A percentile compares a stretch with the other conserved stretches of the same genome.
Conservation (phyloP, 2,888 invertebrate species). For the Caenorhabditis sp. region DNA sequence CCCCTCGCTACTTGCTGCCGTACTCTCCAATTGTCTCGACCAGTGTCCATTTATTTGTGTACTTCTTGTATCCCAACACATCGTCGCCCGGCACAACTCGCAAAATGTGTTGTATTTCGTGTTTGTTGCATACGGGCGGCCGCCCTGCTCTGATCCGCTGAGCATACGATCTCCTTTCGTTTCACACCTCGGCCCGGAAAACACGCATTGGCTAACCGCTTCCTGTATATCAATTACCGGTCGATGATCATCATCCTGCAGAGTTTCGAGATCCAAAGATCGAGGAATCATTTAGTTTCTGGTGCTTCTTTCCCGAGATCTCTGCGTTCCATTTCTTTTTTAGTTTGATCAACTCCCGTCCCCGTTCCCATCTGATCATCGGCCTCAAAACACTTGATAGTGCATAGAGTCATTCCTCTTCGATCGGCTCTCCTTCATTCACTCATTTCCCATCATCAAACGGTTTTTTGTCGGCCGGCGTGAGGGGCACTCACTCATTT, state of each 20-base stretch:
- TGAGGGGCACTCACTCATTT: conserved; percentile 38
- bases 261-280: conserved; percentile 29
- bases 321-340: background rate
- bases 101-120: conserved; percentile 51
- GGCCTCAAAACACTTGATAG: conserved; percentile 25
- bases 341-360: background rate
- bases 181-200: conserved; percentile 36
- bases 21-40: conserved; percentile 7
- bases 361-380: conserved; percentile 5
- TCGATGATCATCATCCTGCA: conserved; percentile 14
- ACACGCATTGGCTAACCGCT: conserved; percentile 24
- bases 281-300: background rate
- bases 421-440: too few relatives aligned
- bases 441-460: conserved; percentile 10
- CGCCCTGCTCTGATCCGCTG: conserved; percentile 40
- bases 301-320: background rate
- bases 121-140: conserved; percentile 35
- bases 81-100: conserved; percentile 33
- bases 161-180: conserved; percentile 50
- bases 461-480: background rate
- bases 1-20: too few relatives aligned
- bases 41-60: background rate
- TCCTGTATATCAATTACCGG: conserved; percentile 46
- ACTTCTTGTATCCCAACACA: conserved; percentile 19
- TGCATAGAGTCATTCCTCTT: conserved; percentile 8